Percentiles rank a stretch among this genome's conserved stretches.
phyloP scores from a whole-genome alignment of 2,888 invertebrate genomes.

The Sialis fuliginosa region DNA sequence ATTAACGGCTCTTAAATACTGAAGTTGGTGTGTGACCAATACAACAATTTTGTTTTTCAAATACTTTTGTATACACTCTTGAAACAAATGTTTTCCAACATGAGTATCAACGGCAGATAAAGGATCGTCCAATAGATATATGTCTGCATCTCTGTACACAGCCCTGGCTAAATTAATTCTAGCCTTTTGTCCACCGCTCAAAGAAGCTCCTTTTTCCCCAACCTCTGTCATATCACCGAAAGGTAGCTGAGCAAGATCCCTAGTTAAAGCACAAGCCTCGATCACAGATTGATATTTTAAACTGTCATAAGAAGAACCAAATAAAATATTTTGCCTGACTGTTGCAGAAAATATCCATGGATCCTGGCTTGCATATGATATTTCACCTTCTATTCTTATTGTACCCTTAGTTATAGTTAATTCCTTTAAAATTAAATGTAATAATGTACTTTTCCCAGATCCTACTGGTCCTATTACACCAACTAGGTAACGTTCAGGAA shows the following conservation, averaged over 20 bases:
- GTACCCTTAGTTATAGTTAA: constrained; percentile 47
- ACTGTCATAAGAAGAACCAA: no score
- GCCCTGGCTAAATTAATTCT: not conserved
- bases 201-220: constrained; percentile 36
- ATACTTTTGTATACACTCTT: not conserved
- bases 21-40: constrained; percentile 61
- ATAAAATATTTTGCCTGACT: no score
- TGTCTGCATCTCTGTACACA: not conserved
- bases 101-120: not conserved
- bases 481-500: constrained; percentile 16
- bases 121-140: not conserved
- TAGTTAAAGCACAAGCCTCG: constrained; percentile 23
- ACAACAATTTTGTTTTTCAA: constrained; percentile 37
- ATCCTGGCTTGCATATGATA: no score
- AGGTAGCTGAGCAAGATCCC: constrained; percentile 33
- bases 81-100: not conserved
- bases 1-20: constrained; percentile 42
- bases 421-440: constrained; percentile 49
- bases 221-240: constrained; percentile 36
- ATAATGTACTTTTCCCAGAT: constrained; percentile 38
- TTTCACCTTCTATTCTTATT: constrained; percentile 23
- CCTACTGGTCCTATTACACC: constrained; percentile 49
- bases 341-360: no score
- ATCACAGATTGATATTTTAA: constrained; percentile 16
- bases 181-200: constrained; percentile 12